phyloP scores from a whole-genome alignment of 2,113 vertebrate species.

The Irena cyanogastra region DNA sequence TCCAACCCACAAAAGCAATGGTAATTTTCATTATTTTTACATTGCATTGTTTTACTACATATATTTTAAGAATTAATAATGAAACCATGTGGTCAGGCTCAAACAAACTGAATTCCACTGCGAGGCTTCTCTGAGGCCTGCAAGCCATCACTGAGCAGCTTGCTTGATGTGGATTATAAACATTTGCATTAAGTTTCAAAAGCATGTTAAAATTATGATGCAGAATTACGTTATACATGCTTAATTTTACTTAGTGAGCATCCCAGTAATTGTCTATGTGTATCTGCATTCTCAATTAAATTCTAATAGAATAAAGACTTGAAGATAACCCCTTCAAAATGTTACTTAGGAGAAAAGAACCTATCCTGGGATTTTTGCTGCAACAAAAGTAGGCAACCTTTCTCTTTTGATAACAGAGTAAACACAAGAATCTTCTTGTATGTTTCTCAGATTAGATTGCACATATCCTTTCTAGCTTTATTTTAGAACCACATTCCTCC shows the following conservation, averaged over 20 bases:
- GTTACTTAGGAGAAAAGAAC: neutral
- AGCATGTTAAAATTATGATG: neutral
- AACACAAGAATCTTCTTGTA: neutral
- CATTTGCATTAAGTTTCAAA: neutral
- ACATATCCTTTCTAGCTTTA: neutral
- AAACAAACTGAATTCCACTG: neutral
- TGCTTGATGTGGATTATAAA: neutral
- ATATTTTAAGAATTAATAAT: neutral
- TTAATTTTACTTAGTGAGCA: neutral
- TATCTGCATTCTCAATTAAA: neutral
- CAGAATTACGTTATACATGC: neutral
- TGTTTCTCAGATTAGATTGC: neutral
- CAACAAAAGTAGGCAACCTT: neutral
- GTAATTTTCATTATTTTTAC: neutral
- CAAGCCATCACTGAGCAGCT: neutral
- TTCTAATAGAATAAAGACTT: neutral
- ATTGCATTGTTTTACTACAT: neutral
- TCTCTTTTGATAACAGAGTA: neutral
- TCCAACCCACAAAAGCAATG: neutral
- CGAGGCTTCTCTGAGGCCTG: neutral
- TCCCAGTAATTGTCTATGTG: neutral
- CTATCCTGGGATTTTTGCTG: neutral
- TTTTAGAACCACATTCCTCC: conserved; percentile 24
- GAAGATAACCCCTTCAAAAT: neutral
- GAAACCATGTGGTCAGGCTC: neutral